Conservation (phyloP, 2,797 vertebrate species). For the Zalophus californianus region DNA sequence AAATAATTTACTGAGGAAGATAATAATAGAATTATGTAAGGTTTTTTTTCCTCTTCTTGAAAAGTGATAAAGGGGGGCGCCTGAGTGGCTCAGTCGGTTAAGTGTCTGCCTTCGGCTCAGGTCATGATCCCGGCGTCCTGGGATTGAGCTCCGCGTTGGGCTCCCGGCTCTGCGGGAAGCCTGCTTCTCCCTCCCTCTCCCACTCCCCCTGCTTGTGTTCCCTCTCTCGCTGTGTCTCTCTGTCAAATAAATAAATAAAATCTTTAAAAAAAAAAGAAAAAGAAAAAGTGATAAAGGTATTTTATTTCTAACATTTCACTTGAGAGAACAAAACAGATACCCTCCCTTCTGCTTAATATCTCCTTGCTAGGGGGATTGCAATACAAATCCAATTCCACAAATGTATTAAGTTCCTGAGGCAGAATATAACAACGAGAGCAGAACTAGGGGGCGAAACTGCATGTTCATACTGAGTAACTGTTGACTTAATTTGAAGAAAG, state of each 20-base stretch:
- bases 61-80: background rate
- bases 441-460: background rate
- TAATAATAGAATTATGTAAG: background rate
- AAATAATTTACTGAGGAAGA: background rate
- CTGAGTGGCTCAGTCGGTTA: no score
- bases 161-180: no score
- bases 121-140: no score
- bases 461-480: background rate
- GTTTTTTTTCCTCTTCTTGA: background rate
- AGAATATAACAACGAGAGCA: background rate
- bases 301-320: conserved; percentile 30
- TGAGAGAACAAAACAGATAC: background rate
- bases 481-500: background rate
- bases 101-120: no score
- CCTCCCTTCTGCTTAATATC: background rate
- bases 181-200: no score
- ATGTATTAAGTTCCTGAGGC: background rate
- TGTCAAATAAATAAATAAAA: no score
- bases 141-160: no score
- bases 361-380: background rate
- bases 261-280: no score
- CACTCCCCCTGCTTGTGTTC: no score
- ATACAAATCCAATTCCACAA: background rate
- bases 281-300: background rate
- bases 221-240: no score